Evolutionary conservation across 2,113 vertebrate species (phyloP).

Genomic region (Parotia lawesii): DNA sequence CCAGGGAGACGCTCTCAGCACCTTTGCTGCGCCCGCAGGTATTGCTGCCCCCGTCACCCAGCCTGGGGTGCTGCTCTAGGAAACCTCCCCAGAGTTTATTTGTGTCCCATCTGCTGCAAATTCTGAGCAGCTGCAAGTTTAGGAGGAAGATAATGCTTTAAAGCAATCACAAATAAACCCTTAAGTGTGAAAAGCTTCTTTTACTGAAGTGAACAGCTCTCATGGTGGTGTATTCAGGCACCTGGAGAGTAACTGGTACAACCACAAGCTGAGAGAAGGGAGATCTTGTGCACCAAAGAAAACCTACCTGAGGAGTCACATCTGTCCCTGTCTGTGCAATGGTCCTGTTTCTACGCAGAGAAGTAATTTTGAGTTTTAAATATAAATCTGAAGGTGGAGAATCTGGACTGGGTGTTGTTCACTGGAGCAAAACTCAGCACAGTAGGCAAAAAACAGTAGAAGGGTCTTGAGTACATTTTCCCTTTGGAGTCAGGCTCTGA

Average conservation of each 20-base stretch:
- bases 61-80: neutral
- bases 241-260: neutral
- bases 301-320: neutral
- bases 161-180: neutral
- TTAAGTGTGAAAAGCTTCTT: neutral
- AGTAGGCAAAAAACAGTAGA: neutral
- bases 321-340: neutral
- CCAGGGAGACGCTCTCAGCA: neutral
- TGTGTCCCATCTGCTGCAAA: rapidly evolving
- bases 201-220: neutral
- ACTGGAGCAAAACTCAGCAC: neutral
- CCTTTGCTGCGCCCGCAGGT: rapidly evolving
- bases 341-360: neutral
- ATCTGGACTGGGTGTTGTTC: neutral
- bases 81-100: neutral
- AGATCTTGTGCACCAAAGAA: neutral
- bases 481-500: neutral
- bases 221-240: neutral
- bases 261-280: neutral
- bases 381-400: neutral
- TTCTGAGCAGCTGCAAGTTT: neutral
- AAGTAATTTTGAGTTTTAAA: neutral
- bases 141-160: neutral
- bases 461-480: neutral
- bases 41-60: neutral